Conservation (phyloP, 2,888 invertebrate genomes). For the Rhingia rostrata region DNA sequence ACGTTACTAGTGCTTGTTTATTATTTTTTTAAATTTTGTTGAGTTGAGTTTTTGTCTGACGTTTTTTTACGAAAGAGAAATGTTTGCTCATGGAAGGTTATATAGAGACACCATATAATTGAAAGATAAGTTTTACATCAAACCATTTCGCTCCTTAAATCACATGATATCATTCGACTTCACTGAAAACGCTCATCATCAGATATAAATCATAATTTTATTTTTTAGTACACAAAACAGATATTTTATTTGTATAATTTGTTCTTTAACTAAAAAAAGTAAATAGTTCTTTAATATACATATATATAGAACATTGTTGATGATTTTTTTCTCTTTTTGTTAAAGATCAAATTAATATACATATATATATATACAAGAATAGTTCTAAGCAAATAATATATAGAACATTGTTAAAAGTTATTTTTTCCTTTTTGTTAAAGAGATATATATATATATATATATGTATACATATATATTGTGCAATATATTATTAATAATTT, state of each 20-base stretch:
- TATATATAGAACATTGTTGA: conserved; percentile 44
- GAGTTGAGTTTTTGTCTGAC: conserved; percentile 39
- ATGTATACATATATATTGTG: conserved; percentile 51
- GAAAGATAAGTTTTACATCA: conserved; percentile 35
- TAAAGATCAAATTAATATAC: conserved; percentile 41
- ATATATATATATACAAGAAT: conserved; percentile 45
- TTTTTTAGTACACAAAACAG: conserved; percentile 4
- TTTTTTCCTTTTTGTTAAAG: conserved; percentile 57
- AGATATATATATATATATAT: conserved; percentile 49
- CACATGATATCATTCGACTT: conserved; percentile 70
- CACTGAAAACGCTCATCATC: conserved; percentile 74
- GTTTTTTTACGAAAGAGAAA: conserved; percentile 40
- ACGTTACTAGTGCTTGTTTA: conserved; percentile 70
- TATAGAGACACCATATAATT: conserved; percentile 1
- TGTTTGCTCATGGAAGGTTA: conserved; percentile 34
- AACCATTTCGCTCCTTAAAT: conserved; percentile 64
- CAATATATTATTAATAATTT: conserved; percentile 62
- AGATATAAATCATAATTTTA: conserved; percentile 55
- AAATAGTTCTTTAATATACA: conserved; percentile 21
- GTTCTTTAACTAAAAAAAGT: conserved; percentile 51
- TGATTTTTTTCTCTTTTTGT: conserved; percentile 43
- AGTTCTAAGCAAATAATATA: conserved; percentile 34
- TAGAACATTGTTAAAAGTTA: conserved; percentile 54
- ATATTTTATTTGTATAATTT: conserved; percentile 9
- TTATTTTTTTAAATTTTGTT: conserved; percentile 45